Evolutionary conservation across 2,797 vertebrate species (phyloP).

Genomic region (Parotocinclus haroldoi): DNA sequence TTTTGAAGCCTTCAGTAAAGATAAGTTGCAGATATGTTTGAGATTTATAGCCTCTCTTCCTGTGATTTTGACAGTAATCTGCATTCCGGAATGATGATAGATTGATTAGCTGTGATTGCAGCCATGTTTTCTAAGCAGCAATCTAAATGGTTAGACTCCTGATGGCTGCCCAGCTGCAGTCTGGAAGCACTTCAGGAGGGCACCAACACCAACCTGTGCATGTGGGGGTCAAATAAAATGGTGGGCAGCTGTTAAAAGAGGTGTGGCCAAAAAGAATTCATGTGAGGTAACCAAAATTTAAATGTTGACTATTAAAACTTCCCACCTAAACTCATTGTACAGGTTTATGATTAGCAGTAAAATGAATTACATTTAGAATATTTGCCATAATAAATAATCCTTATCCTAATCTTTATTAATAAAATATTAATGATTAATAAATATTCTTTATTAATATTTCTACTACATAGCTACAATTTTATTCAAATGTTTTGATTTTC

Average conservation of each 20-base stretch:
- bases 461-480: too few relatives aligned
- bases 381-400: background rate
- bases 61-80: constrained; percentile 50
- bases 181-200: constrained; percentile 71
- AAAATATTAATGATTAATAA: too few relatives aligned
- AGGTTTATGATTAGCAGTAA: constrained; percentile 1
- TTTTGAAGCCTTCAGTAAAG: background rate
- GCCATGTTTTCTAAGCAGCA: constrained; percentile 48
- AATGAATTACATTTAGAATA: background rate
- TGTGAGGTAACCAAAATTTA: constrained; percentile 9
- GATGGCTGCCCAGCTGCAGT: constrained; percentile 53
- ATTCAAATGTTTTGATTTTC: too few relatives aligned
- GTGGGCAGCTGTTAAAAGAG: constrained; percentile 44
- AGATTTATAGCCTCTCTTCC: constrained; percentile 10
- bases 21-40: background rate
- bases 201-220: constrained; percentile 53
- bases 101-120: constrained; percentile 64
- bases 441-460: too few relatives aligned
- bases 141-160: constrained; percentile 55
- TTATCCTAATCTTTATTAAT: too few relatives aligned
- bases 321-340: background rate
- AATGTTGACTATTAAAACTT: constrained; percentile 12
- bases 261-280: constrained; percentile 19
- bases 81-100: constrained; percentile 40
- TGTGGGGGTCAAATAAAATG: constrained; percentile 42